Base-by-base conservation (phyloP, 2,797 vertebrate genomes). In the Xiphorhynchus erythropygius region DNA sequence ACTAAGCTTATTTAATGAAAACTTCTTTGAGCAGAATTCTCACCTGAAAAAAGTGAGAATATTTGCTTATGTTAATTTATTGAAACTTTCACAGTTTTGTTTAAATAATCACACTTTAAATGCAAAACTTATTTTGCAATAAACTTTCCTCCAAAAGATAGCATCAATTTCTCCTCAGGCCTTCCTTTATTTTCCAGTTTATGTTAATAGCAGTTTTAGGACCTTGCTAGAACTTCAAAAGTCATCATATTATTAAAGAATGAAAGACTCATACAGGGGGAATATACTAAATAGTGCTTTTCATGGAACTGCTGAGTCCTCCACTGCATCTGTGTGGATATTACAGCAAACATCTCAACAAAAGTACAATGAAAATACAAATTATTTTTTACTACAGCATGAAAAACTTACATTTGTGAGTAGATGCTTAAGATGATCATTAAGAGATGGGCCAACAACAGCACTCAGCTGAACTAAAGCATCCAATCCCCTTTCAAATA, bases 371-470 rank as follows among this genome's bases (percentile, higher is more conserved):
- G 50, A 74, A 74, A 89, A 93, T 47, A 50, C 8, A 77, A 50
- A 33, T 39, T 0, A 32, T 33, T 63, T 64, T 62, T 78, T 71
- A 62, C 19, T 64, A 33, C 14, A 57, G 27, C 35, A 80, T 25
- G n/a, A 52, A 82, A 84, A 87, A 97, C 98, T 98, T 92, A 98
- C 98, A 75, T 97, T 98, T 82, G 98, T 98, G 50, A 98, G 98
- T 37, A 98, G 90, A 62, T 97, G 97, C 46, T 98, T 98, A 80
- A 98, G 96, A 50, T 98, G 97, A 71, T 91, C 96, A 27, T 98
- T 98, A n/a, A 98, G 97, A 33, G 96, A 96, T 33, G 97, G 95
- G 19, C 98, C 98, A 92, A 98, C 98, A 16, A 96, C 83, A 23
- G 93, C 92, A 90, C 98, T 98, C 64, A 98, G 35, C 52, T 98